These are phyloP conservation scores for Sphenodon punctatus DNA, from an alignment of 2,797 vertebrate genomes.

Conservation along the genomic window DNA sequence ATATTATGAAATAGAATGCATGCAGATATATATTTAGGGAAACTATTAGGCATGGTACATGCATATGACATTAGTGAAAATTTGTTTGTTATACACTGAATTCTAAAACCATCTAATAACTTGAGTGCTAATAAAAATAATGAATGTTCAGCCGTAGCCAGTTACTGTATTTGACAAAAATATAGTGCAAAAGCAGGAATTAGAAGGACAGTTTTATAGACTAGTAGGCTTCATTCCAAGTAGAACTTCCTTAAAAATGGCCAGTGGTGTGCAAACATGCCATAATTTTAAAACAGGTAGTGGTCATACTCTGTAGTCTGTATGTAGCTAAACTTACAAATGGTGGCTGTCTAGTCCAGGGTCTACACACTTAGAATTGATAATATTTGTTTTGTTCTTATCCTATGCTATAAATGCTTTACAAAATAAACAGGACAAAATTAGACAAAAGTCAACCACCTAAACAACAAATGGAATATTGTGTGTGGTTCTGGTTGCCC, in stretches of 20 bases:
- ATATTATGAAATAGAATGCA: neutral
- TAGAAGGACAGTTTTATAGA: accelerated
- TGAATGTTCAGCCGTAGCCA: neutral
- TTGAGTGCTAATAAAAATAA: neutral
- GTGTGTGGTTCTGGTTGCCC: too few species aligned
- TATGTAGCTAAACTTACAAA: neutral
- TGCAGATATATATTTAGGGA: neutral
- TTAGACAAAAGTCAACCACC: too few species aligned
- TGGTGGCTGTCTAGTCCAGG: too few species aligned
- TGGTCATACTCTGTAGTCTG: neutral
- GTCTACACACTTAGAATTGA: too few species aligned
- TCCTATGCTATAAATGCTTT: too few species aligned
- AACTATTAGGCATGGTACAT: neutral
- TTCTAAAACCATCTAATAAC: neutral
- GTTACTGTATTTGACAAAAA: neutral
- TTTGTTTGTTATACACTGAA: neutral
- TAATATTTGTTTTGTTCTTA: too few species aligned
- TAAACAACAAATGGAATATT: too few species aligned
- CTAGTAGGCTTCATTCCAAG: neutral
- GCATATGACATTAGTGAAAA: neutral
- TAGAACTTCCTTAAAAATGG: neutral
- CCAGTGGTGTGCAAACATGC: neutral
- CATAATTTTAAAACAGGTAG: neutral
- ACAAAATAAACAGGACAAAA: too few species aligned
- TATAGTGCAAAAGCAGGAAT: too few species aligned